Percentiles rank a stretch among this genome's conserved stretches.
phyloP scores from a whole-genome alignment of 1,140 invertebrate genomes.

The Antheraea pernyi region DNA sequence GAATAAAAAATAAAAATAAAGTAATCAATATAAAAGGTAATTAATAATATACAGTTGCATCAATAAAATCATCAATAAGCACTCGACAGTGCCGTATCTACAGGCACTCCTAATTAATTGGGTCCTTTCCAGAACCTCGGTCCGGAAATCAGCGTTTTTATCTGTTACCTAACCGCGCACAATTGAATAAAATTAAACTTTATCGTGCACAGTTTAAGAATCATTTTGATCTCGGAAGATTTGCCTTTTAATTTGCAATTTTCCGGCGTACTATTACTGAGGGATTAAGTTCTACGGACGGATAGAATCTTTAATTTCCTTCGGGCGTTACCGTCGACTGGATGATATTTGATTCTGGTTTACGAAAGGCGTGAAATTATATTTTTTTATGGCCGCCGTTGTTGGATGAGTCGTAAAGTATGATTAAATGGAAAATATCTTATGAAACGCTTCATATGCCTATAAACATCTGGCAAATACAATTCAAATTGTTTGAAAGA shows the following conservation, averaged over 20 bases:
- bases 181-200: slow-evolving; percentile 21
- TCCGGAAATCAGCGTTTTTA: slow-evolving; percentile 53
- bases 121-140: slow-evolving; percentile 45
- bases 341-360: slow-evolving; percentile 49
- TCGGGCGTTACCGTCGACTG: slow-evolving; percentile 46
- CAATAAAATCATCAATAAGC: slow-evolving; percentile 22
- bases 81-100: slow-evolving; percentile 19
- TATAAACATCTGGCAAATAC: neutral
- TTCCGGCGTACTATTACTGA: slow-evolving; percentile 61
- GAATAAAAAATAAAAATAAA: no score
- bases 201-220: slow-evolving; percentile 16
- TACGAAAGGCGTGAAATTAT: slow-evolving; percentile 11
- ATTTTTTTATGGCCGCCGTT: neutral
- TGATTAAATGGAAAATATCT: neutral
- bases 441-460: neutral
- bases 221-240: neutral
- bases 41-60: slow-evolving; percentile 7
- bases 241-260: slow-evolving; percentile 65
- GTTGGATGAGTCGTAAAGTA: neutral
- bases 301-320: slow-evolving; percentile 74
- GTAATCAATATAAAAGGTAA: neutral
- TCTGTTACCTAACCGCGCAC: slow-evolving; percentile 26
- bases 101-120: slow-evolving; percentile 49
- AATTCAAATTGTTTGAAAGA: neutral
- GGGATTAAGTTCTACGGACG: slow-evolving; percentile 63